Percentiles rank a stretch among this genome's conserved stretches.
Conservation (phyloP, 2,113 vertebrate genomes). For the Fregetta grallaria region DNA sequence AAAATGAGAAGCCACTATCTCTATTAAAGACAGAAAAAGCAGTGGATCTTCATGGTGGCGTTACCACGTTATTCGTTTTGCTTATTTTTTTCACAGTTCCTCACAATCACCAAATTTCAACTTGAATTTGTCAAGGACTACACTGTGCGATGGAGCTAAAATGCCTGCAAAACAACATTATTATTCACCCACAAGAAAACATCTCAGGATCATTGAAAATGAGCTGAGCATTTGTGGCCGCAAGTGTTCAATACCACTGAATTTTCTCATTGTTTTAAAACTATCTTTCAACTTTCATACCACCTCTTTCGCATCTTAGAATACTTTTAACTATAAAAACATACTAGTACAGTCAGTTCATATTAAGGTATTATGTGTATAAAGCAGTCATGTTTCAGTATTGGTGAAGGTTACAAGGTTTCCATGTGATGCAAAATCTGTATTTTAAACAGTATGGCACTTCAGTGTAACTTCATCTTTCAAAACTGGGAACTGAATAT, state of each 20-base stretch:
- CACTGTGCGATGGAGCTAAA: slow-evolving; percentile 47
- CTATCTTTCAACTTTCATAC: too few relatives aligned
- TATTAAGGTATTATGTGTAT: not conserved
- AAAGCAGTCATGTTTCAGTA: not conserved
- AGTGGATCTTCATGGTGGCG: too few relatives aligned
- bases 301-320: too few relatives aligned
- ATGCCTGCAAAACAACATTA: not conserved
- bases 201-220: too few relatives aligned
- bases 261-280: too few relatives aligned
- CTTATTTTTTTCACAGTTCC: slow-evolving; percentile 29
- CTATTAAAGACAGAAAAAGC: fast-evolving
- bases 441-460: not conserved
- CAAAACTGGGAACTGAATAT: not conserved
- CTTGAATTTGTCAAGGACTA: slow-evolving; percentile 55
- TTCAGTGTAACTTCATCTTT: not conserved
- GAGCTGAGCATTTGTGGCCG: too few relatives aligned
- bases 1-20: not conserved
- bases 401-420: not conserved
- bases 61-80: too few relatives aligned
- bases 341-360: not conserved
- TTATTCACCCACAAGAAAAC: too few relatives aligned
- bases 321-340: too few relatives aligned
- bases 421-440: not conserved
- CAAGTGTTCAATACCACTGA: too few relatives aligned
- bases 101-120: not conserved